Evolutionary conservation across 2,797 vertebrate genomes (phyloP).

Genomic region (Chelon auratus): DNA sequence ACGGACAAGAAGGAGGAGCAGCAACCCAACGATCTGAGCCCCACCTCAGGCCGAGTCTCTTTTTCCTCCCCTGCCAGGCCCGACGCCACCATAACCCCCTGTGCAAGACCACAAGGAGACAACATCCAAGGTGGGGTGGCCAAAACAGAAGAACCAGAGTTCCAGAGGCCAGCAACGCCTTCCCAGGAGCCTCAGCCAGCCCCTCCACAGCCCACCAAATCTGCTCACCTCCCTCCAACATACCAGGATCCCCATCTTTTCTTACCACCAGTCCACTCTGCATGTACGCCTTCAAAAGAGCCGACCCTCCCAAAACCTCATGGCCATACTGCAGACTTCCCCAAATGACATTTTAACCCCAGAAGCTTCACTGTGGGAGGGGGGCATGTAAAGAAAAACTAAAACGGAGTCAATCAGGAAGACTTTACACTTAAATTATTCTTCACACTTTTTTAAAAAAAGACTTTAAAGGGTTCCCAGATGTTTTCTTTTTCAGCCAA

Average conservation of each 20-base stretch:
- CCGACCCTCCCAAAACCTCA: conserved; percentile 58
- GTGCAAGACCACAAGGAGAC: conserved; percentile 77
- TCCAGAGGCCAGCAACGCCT: conserved; percentile 77
- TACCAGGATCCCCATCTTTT: conserved; percentile 44
- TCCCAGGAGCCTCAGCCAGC: conserved; percentile 69
- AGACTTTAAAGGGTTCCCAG: conserved; percentile 32
- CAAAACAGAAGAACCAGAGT: conserved; percentile 75
- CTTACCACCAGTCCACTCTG: conserved; percentile 33
- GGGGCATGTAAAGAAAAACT: conserved; percentile 39
- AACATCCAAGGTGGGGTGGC: conserved; percentile 79
- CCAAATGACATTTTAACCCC: conserved; percentile 54
- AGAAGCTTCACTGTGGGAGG: not conserved
- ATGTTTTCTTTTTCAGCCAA: conserved; percentile 51
- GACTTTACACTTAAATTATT: conserved; percentile 60
- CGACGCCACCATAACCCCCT: conserved; percentile 80
- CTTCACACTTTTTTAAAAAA: conserved; percentile 49
- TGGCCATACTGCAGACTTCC: conserved; percentile 40
- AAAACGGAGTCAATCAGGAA: conserved; percentile 69
- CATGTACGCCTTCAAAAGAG: conserved; percentile 56
- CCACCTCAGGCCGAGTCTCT: conserved; percentile 70
- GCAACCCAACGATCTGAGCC: conserved; percentile 67
- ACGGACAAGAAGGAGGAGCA: conserved; percentile 65
- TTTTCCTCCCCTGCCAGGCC: conserved; percentile 73
- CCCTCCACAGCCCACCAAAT: conserved; percentile 70
- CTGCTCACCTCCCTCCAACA: conserved; percentile 44